Percentiles rank a stretch among this genome's conserved stretches.
Conservation (phyloP, 1,140 invertebrate species). For the Drosophila oshimai region DNA sequence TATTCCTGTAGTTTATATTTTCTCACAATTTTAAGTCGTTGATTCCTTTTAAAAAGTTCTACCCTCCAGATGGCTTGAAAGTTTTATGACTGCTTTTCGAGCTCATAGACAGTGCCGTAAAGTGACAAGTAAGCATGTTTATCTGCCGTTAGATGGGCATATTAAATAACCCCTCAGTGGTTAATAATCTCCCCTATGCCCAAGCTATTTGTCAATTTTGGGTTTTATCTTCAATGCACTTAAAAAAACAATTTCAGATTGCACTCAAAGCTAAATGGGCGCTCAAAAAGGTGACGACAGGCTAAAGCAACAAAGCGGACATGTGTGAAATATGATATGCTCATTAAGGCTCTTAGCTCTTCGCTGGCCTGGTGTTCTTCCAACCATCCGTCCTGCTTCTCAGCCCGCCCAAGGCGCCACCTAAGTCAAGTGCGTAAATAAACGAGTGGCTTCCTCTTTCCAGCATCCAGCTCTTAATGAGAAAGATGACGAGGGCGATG, state of each 20-base stretch:
- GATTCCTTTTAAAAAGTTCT: not conserved
- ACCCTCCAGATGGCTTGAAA: not conserved
- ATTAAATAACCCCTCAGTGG: constrained; percentile 15
- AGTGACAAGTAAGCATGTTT: constrained; percentile 15
- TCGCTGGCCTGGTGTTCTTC: not conserved
- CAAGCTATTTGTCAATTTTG: constrained; percentile 17
- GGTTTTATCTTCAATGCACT: constrained; percentile 42
- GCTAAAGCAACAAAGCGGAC: constrained; percentile 24
- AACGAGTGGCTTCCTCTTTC: constrained; percentile 45
- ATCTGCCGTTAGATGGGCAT: constrained; percentile 13
- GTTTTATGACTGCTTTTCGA: constrained; percentile 13
- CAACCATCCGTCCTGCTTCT: not conserved
- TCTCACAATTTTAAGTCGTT: not conserved
- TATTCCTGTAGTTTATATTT: not conserved
- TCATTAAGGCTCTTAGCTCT: constrained; percentile 54
- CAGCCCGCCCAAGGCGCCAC: constrained; percentile 13
- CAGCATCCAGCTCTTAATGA: no score
- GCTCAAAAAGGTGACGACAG: constrained; percentile 43
- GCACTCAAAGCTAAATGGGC: constrained; percentile 31
- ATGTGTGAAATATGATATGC: constrained; percentile 74
- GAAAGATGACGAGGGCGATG: constrained; percentile 60
- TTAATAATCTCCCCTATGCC: constrained; percentile 9
- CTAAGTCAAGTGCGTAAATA: constrained; percentile 77
- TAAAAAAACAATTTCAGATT: constrained; percentile 48
- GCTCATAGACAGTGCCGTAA: not conserved